These are phyloP conservation scores for Epinephelus malabaricus DNA, from an alignment of 2,797 vertebrate species.

Conservation along the genomic window DNA sequence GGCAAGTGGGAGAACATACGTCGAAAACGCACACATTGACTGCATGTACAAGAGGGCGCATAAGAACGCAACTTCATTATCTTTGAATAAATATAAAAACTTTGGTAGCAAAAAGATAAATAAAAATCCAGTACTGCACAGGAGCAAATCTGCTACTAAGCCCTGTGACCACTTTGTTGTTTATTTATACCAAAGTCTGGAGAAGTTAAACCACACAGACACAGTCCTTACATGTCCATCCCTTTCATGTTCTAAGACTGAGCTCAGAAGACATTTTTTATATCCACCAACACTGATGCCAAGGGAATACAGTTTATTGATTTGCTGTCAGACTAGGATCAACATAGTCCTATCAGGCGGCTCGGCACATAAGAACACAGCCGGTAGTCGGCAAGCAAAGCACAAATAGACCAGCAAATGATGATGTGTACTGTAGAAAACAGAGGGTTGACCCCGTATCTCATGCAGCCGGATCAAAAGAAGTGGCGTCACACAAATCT, in stretches of 20 bases:
- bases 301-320: slow-evolving; percentile 79
- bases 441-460: slow-evolving; percentile 51
- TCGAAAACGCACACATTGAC: slow-evolving; percentile 32
- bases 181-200: slow-evolving; percentile 75
- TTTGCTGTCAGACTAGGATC: slow-evolving; percentile 79
- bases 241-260: slow-evolving; percentile 74
- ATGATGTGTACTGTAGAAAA: slow-evolving; percentile 63
- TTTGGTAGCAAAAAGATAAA: slow-evolving; percentile 5
- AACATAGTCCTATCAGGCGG: slow-evolving; percentile 66
- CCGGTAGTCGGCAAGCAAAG: slow-evolving; percentile 35
- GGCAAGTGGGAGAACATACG: slow-evolving; percentile 19
- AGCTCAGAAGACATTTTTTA: slow-evolving; percentile 75
- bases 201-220: slow-evolving; percentile 74
- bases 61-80: slow-evolving; percentile 59
- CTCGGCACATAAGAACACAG: slow-evolving; percentile 54
- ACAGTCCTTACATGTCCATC: slow-evolving; percentile 64
- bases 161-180: slow-evolving; percentile 74
- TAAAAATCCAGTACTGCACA: slow-evolving; percentile 70
- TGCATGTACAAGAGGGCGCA: slow-evolving; percentile 38
- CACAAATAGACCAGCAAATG: slow-evolving; percentile 64
- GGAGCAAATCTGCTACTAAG: slow-evolving; percentile 71
- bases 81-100: slow-evolving; percentile 69
- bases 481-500: slow-evolving; percentile 47
- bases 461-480: slow-evolving; percentile 51
- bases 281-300: slow-evolving; percentile 66